phyloP scores from a whole-genome alignment of 2,113 vertebrate genomes.

The Clarias gariepinus region DNA sequence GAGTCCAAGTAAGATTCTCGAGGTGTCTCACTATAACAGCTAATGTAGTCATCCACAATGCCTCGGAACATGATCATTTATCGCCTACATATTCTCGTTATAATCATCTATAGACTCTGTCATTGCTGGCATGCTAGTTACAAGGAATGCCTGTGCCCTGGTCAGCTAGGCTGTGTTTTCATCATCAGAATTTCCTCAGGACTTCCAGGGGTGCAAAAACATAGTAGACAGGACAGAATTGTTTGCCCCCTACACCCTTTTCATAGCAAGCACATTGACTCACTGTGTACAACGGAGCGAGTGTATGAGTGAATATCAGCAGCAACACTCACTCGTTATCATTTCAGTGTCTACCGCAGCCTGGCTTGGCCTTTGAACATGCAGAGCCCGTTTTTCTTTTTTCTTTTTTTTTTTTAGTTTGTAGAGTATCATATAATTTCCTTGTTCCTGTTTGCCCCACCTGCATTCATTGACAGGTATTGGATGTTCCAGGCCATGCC shows the following conservation, averaged over 20 bases:
- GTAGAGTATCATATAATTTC: conserved; percentile 13
- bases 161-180: conserved; percentile 52
- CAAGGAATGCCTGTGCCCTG: conserved; percentile 47
- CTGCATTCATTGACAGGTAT: conserved; percentile 9
- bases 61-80: conserved; percentile 51
- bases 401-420: conserved; percentile 25
- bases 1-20: conserved; percentile 35
- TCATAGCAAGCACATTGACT: conserved; percentile 46
- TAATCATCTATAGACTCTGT: conserved; percentile 41
- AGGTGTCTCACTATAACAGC: conserved; percentile 36
- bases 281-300: conserved; percentile 36
- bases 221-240: conserved; percentile 52
- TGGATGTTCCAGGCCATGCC: conserved; percentile 17
- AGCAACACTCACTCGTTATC: conserved; percentile 18
- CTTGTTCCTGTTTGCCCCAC: not conserved
- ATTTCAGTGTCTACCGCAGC: conserved; percentile 36
- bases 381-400: conserved; percentile 17
- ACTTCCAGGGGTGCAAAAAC: conserved; percentile 64
- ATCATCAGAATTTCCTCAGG: conserved; percentile 69
- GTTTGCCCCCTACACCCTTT: conserved; percentile 38
- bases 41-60: conserved; percentile 38
- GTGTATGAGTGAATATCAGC: conserved; percentile 27
- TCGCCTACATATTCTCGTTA: conserved; percentile 49
- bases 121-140: conserved; percentile 43
- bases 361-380: conserved; percentile 29